Percentiles rank a stretch among this genome's conserved stretches.
These are phyloP conservation scores for Therioaphis trifolii DNA, from an alignment of 2,888 invertebrate species.

Conservation along the genomic window DNA sequence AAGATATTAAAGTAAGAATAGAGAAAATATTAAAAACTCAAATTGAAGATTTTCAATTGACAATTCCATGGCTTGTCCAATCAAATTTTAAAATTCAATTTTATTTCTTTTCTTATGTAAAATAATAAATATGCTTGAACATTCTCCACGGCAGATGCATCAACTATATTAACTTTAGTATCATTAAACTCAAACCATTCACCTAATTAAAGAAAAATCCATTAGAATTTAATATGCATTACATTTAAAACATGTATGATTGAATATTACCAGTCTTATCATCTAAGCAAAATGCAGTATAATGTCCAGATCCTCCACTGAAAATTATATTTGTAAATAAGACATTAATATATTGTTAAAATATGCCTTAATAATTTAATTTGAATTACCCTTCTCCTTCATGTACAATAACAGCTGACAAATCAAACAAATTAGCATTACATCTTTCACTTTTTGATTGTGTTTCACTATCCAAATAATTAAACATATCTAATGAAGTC, in stretches of 20 bases:
- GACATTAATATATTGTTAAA: neutral
- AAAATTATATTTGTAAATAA: conserved; percentile 66
- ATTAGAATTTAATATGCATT: conserved; percentile 38
- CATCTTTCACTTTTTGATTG: conserved; percentile 73
- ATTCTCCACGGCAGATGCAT: conserved; percentile 76
- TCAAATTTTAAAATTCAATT: neutral
- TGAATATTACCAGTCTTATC: conserved; percentile 72
- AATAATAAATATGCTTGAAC: conserved; percentile 89
- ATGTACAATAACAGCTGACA: conserved; percentile 84
- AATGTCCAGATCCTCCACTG: conserved; percentile 86
- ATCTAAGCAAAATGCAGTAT: conserved; percentile 85
- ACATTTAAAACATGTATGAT: conserved; percentile 68
- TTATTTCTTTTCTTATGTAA: conserved; percentile 76
- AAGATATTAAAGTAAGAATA: conserved; percentile 14
- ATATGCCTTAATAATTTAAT: neutral
- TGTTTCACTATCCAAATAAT: conserved; percentile 76
- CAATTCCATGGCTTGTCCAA: neutral
- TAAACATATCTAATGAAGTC: conserved; percentile 80
- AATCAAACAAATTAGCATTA: conserved; percentile 76
- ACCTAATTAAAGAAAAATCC: conserved; percentile 69
- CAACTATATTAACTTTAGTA: conserved; percentile 80
- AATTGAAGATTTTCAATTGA: neutral
- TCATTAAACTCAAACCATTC: conserved; percentile 91
- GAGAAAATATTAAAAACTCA: neutral
- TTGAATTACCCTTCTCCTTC: conserved; percentile 79